Conservation (phyloP, 1,140 invertebrate species). For the Lasaia peninsularis region DNA sequence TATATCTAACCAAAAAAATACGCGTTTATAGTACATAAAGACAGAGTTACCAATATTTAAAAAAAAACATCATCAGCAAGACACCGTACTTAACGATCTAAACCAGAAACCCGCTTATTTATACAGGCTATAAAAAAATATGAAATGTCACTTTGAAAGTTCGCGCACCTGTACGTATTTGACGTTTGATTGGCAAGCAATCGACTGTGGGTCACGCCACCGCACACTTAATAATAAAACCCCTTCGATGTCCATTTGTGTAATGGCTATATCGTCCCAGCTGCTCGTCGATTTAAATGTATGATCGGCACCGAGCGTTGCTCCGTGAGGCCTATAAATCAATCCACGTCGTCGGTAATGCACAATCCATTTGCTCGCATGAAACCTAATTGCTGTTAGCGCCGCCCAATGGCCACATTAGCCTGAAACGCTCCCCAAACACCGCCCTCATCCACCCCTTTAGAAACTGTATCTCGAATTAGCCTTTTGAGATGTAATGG, state of each 20-base stretch:
- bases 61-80: too few species aligned
- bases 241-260: slow-evolving; percentile 41
- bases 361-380: slow-evolving; percentile 72
- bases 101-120: too few species aligned
- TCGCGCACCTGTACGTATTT: slow-evolving; percentile 32
- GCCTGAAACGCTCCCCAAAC: slow-evolving; percentile 47
- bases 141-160: slow-evolving; percentile 15
- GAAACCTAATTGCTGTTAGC: slow-evolving; percentile 73
- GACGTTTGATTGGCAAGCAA: slow-evolving; percentile 41
- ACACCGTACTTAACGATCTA: too few species aligned
- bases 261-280: slow-evolving; percentile 60
- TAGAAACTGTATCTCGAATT: slow-evolving; percentile 39
- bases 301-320: slow-evolving; percentile 42
- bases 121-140: too few species aligned
- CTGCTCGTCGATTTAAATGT: slow-evolving; percentile 44
- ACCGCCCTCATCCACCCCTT: slow-evolving; percentile 37
- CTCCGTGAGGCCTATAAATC: slow-evolving; percentile 60
- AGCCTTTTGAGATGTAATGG: slow-evolving; percentile 63
- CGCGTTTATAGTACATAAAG: too few species aligned
- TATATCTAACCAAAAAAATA: too few species aligned
- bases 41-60: too few species aligned
- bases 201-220: slow-evolving; percentile 40
- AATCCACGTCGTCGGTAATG: slow-evolving; percentile 71
- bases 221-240: slow-evolving; percentile 50
- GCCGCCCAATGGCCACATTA: slow-evolving; percentile 71